Base-by-base conservation (phyloP, 2,797 vertebrate genomes). In the Eidolon dupreanum region DNA sequence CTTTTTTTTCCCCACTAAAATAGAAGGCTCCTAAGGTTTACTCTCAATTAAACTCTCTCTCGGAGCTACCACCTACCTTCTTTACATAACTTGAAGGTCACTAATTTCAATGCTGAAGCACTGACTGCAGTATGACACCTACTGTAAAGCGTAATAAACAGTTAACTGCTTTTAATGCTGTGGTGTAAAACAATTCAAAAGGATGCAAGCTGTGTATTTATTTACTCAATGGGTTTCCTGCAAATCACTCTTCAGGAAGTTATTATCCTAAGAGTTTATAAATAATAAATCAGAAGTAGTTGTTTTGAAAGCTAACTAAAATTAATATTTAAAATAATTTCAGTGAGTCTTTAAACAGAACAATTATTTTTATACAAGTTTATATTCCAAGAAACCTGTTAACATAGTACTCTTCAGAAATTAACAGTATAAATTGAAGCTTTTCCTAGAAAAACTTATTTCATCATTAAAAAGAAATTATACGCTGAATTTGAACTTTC, bases 281-380 rank as follows among this genome's bases (percentile, higher is more conserved):
- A 33, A 55, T 46, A 61, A 75, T 31, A 74, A 89, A 65, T 86
- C 74, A 89, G 46, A 88, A n/a, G 6, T 9, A 36, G 28, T 41
- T 66, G 8, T 82, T 94, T 65, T 49, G 63, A 87, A 85, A 90
- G 63, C 22, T 74, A 78, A 92, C n/a, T 51, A 78, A 74, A 95
- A 85, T 24, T 49, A 38, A 82, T 59, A 43, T 66, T 87, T 82
- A 57, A 95, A 84, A 85, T 31, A 66, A 38, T 16, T 31, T 57
- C 26, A 49, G 28, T 8, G 13, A 55, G 59, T 74, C 66, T 77
- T 68, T 31, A 75, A 84, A 91, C 36, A 85, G 53, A 93, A 78
- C 26, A 88, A 74, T 55, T 68, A 75, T 19, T 28, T 33, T 3
- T 13, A 68, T 17, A 28, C 8, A 61, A 43, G 9, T 51, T 55